Evolutionary conservation across 2,113 vertebrate species (phyloP).

Genomic region (Scopus umbretta): DNA sequence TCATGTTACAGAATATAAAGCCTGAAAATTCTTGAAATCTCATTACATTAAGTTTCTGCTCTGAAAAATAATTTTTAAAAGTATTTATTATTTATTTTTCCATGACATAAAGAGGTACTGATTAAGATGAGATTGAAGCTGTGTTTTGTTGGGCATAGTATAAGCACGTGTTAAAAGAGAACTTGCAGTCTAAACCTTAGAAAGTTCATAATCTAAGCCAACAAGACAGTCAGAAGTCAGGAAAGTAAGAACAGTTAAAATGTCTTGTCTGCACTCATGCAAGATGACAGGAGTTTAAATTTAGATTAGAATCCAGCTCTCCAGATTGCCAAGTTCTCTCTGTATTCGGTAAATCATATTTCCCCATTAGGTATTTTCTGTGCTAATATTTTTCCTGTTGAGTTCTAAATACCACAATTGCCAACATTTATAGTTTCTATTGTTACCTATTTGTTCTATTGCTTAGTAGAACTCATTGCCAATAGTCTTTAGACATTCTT

Average conservation of each 20-base stretch:
- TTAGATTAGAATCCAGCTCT: not conserved
- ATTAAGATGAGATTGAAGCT: not conserved
- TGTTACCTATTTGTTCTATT: not conserved
- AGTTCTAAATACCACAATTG: not conserved
- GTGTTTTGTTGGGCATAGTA: not conserved
- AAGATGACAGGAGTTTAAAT: not conserved
- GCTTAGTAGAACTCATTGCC: not conserved
- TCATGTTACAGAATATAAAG: not conserved
- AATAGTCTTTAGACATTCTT: not conserved
- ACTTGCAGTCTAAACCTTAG: not conserved
- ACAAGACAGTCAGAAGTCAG: not conserved
- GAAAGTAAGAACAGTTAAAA: not conserved
- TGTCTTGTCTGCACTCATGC: accelerated
- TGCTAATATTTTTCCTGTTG: not conserved
- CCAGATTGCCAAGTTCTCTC: not conserved
- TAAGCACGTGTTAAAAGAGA: not conserved
- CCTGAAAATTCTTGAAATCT: not conserved
- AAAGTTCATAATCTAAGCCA: not conserved
- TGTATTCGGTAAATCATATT: not conserved
- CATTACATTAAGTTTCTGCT: not conserved
- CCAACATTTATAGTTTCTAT: not conserved
- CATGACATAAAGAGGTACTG: not conserved
- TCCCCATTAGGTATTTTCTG: not conserved
- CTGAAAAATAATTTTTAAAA: not conserved
- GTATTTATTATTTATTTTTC: not conserved